Percentiles rank a stretch among this genome's conserved stretches.
These are phyloP conservation scores for Rhysida immarginata DNA, from an alignment of 1,140 invertebrate genomes.

Conservation along the genomic window DNA sequence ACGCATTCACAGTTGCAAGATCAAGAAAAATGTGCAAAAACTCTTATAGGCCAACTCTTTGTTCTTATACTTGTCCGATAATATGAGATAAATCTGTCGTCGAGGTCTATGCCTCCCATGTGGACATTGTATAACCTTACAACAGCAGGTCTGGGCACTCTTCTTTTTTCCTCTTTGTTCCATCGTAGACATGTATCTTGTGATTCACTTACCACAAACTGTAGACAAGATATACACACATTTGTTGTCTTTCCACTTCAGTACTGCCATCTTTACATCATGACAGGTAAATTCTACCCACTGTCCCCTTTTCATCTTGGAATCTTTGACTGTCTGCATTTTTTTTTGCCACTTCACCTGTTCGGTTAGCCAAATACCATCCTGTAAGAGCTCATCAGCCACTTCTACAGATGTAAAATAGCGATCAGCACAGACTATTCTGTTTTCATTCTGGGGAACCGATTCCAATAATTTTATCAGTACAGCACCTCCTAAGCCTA, in stretches of 20 bases:
- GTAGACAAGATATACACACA: background rate
- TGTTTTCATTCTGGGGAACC: background rate
- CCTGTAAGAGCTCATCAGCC: background rate
- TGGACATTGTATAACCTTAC: background rate
- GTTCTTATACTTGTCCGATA: background rate
- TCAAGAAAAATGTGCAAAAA: conserved; percentile 4
- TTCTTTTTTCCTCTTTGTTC: conserved; percentile 3
- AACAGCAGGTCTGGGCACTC: background rate
- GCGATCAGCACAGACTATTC: conserved; percentile 17
- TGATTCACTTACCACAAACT: background rate
- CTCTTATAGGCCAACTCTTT: background rate
- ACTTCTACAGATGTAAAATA: conserved; percentile 14
- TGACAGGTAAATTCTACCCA: background rate
- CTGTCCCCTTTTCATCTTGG: conserved; percentile 10
- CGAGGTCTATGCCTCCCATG: conserved; percentile 2
- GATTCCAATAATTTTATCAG: conserved; percentile 1
- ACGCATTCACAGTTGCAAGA: background rate
- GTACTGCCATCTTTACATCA: background rate
- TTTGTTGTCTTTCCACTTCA: conserved; percentile 3
- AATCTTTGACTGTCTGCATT: conserved; percentile 12
- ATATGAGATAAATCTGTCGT: background rate
- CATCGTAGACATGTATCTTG: background rate
- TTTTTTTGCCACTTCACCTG: conserved; percentile 11
- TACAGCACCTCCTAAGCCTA: conserved; percentile 6
- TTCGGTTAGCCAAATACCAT: conserved; percentile 10